Evolutionary conservation across 2,113 vertebrate species (phyloP).

Genomic region (Pluvianellus socialis): DNA sequence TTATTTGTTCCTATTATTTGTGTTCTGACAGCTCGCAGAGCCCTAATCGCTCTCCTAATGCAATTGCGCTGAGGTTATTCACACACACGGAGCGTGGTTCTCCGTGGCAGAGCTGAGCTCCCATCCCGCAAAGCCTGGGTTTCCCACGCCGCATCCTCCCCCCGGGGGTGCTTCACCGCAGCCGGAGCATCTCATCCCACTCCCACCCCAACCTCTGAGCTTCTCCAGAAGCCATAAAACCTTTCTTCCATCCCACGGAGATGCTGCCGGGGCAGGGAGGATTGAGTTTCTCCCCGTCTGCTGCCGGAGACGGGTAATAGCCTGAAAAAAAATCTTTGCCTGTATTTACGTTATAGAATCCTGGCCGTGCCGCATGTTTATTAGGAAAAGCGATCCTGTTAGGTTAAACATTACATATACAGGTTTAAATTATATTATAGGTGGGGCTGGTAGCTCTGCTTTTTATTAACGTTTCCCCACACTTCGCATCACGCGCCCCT

Average conservation of each 20-base stretch:
- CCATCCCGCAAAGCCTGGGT: not conserved
- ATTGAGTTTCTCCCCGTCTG: not conserved
- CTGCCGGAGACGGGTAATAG: not conserved
- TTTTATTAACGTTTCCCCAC: not conserved
- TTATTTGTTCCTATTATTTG: conserved; percentile 63
- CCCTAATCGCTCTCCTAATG: conserved; percentile 55
- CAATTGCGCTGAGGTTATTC: conserved; percentile 53
- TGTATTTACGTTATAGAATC: conserved; percentile 5
- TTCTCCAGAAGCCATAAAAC: not conserved
- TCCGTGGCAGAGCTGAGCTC: not conserved
- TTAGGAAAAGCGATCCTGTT: conserved; percentile 25
- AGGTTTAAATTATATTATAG: conserved; percentile 45
- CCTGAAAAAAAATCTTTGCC: not conserved
- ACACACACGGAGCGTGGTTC: not conserved
- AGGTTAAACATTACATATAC: conserved; percentile 29
- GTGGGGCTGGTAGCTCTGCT: conserved; percentile 37
- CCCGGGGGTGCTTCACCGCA: not conserved
- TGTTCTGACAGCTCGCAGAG: conserved; percentile 61
- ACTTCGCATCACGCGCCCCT: not conserved
- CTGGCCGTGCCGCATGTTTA: not conserved
- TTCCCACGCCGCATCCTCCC: not conserved
- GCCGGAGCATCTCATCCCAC: not conserved
- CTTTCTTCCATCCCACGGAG: not conserved
- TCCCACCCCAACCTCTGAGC: not conserved
- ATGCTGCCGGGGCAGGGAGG: not conserved